A percentile compares a stretch with the other conserved stretches of the same genome.
phyloP scores from a whole-genome alignment of 1,140 invertebrate species.

The Gryon sp. region DNA sequence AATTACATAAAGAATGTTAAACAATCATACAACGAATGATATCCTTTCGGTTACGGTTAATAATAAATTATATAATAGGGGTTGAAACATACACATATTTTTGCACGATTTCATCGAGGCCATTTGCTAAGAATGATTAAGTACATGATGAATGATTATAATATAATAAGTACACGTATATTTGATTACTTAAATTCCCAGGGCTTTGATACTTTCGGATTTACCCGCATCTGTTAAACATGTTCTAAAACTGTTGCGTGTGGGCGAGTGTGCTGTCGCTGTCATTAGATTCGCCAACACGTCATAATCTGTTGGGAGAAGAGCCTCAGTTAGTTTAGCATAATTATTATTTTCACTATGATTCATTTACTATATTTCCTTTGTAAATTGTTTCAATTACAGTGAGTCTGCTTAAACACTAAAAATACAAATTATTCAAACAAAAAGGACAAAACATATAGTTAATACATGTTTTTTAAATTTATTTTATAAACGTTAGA shows the following conservation, averaged over 20 bases:
- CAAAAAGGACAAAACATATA: no score
- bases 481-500: no score
- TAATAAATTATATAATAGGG: slow-evolving; percentile 36
- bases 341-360: slow-evolving; percentile 4
- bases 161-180: slow-evolving; percentile 6
- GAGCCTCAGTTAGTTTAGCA: slow-evolving; percentile 68
- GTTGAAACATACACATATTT: slow-evolving; percentile 29
- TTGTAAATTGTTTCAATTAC: slow-evolving; percentile 19
- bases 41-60: slow-evolving; percentile 13
- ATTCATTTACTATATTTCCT: slow-evolving; percentile 6
- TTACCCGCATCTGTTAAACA: slow-evolving; percentile 47
- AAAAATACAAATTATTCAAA: no score
- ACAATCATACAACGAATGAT: slow-evolving; percentile 26
- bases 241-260: slow-evolving; percentile 61
- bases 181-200: slow-evolving; percentile 34
- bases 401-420: no score
- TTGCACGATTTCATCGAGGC: slow-evolving; percentile 36
- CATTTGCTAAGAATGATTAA: slow-evolving; percentile 47
- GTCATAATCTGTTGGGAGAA: slow-evolving; percentile 76
- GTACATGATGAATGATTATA: slow-evolving; percentile 37
- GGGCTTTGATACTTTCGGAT: slow-evolving; percentile 28
- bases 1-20: no score
- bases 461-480: no score
- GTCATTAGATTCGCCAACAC: slow-evolving; percentile 70
- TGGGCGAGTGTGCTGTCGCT: slow-evolving; percentile 54